Evolutionary conservation across 2,888 invertebrate genomes (phyloP).

Genomic region (Seira sanloemensis): DNA sequence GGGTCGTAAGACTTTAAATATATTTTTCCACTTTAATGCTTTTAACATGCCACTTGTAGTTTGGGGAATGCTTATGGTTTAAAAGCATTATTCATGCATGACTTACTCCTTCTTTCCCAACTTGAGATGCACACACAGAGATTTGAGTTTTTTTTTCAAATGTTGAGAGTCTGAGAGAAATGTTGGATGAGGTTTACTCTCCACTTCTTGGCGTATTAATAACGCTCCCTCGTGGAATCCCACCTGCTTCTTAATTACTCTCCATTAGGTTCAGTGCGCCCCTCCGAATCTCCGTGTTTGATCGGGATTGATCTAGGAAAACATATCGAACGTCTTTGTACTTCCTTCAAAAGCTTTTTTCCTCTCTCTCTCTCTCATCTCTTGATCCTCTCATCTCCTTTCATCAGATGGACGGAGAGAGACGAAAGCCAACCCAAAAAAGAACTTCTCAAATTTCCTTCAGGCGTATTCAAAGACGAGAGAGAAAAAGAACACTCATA

Average conservation of each 20-base stretch:
- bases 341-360: not conserved
- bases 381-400: not conserved
- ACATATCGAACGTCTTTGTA: not conserved
- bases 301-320: constrained; percentile 5
- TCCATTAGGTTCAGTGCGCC: not conserved
- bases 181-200: not conserved
- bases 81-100: not conserved
- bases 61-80: not conserved
- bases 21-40: constrained; percentile 5
- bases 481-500: too few relatives aligned
- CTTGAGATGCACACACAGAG: too few relatives aligned
- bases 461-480: not conserved
- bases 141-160: not conserved
- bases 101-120: too few relatives aligned
- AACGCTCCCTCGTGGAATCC: constrained; percentile 10
- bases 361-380: not conserved
- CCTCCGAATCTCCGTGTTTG: not conserved
- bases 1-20: not conserved
- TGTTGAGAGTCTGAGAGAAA: too few relatives aligned
- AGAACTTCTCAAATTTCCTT: not conserved
- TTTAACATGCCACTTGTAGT: constrained; percentile 11
- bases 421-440: not conserved
- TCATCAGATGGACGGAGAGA: not conserved
- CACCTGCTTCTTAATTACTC: constrained; percentile 15
- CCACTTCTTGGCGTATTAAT: not conserved